phyloP scores from a whole-genome alignment of 2,888 invertebrate genomes.

The Glyphotaelius pellucidus region DNA sequence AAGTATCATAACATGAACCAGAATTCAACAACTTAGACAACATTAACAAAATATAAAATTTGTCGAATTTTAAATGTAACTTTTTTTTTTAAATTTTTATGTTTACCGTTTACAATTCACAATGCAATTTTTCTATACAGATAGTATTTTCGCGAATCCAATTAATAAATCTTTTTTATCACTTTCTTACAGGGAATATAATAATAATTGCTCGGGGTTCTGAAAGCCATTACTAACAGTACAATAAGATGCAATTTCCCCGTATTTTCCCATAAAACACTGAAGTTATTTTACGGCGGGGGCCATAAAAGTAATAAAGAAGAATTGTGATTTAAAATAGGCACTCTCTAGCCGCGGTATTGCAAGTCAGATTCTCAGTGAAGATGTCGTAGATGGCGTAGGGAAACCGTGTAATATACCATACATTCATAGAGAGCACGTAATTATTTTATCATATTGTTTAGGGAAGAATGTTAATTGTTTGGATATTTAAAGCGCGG shows the following conservation, averaged over 20 bases:
- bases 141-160: not conserved
- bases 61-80: not conserved
- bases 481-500: not conserved
- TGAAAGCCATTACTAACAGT: not conserved
- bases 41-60: not conserved
- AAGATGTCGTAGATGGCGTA: not conserved
- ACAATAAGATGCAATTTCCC: not conserved
- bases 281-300: not conserved
- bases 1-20: not conserved
- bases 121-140: not conserved
- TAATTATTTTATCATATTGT: not conserved
- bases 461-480: not conserved
- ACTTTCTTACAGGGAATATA: not conserved
- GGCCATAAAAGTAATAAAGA: not conserved
- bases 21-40: not conserved
- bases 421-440: not conserved
- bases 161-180: not conserved
- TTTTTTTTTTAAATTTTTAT: not conserved
- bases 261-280: conserved; percentile 2
- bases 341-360: not conserved
- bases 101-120: no score
- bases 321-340: not conserved
- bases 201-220: not conserved
- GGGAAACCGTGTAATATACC: not conserved
- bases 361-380: not conserved